These are phyloP conservation scores for Lycodopsis pacificus DNA, from an alignment of 2,797 vertebrate genomes.

Conservation along the genomic window DNA sequence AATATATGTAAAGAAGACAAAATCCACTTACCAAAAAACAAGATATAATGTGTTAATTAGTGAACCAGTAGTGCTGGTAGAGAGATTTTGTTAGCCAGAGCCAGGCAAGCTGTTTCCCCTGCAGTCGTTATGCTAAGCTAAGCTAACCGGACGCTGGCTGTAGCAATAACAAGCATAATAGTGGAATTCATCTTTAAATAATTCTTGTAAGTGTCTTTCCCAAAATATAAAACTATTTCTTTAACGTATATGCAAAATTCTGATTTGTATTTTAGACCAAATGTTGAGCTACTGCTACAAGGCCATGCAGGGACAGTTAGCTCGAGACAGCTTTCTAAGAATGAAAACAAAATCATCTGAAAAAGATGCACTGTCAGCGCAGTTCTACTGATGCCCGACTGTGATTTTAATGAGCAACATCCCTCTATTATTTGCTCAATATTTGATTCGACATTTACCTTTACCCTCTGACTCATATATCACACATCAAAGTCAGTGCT, in stretches of 20 bases:
- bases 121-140: background rate
- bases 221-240: background rate
- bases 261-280: background rate
- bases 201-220: background rate
- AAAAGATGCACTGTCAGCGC: constrained; percentile 8
- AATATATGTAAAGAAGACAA: background rate
- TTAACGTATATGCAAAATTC: background rate
- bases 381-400: constrained; percentile 2
- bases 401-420: constrained; percentile 13
- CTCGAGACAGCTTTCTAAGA: background rate
- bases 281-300: background rate
- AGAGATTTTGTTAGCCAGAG: background rate
- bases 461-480: constrained; percentile 28
- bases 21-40: background rate
- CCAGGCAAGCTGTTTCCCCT: background rate
- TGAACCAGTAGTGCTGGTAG: background rate
- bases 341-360: background rate
- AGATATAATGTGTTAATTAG: background rate
- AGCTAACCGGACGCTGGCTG: background rate
- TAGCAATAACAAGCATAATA: background rate
- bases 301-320: background rate
- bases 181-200: background rate
- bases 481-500: constrained; percentile 46
- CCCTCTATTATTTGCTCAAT: constrained; percentile 18
- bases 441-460: constrained; percentile 46